Conservation (phyloP, 1,140 invertebrate species). For the Neuroterus valhalla region DNA sequence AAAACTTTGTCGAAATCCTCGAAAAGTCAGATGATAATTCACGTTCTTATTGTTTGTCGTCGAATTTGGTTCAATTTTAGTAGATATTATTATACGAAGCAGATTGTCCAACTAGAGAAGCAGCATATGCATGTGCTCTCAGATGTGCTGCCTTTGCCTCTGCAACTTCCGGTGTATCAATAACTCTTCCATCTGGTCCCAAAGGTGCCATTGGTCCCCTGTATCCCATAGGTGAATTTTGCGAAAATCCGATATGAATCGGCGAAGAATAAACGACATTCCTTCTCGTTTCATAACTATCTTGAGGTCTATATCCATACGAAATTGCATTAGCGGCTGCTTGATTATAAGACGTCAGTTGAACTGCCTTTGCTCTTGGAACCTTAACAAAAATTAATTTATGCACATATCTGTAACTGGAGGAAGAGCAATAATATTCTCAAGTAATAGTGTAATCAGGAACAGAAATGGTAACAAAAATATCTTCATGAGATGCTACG, state of each 20-base stretch:
- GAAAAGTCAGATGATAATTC: too few species aligned
- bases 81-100: conserved; percentile 42
- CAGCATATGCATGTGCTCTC: conserved; percentile 62
- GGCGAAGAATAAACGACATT: conserved; percentile 56
- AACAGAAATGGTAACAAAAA: neutral
- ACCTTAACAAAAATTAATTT: conserved; percentile 51
- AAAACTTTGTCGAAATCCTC: too few species aligned
- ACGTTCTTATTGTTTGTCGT: too few species aligned
- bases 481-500: conserved; percentile 26
- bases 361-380: conserved; percentile 66
- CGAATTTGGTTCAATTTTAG: neutral
- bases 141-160: conserved; percentile 64
- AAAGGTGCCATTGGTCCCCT: conserved; percentile 48
- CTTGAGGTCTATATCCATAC: conserved; percentile 36
- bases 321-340: conserved; percentile 32
- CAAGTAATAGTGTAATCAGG: neutral
- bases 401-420: conserved; percentile 1
- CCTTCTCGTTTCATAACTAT: conserved; percentile 38
- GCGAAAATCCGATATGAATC: conserved; percentile 26
- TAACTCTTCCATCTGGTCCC: conserved; percentile 35
- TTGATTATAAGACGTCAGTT: conserved; percentile 45
- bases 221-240: conserved; percentile 33
- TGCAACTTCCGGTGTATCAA: conserved; percentile 71
- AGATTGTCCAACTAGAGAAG: conserved; percentile 33
- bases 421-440: neutral